Evolutionary conservation across 2,113 vertebrate genomes (phyloP).

Genomic region (Cranoglanis bouderius): DNA sequence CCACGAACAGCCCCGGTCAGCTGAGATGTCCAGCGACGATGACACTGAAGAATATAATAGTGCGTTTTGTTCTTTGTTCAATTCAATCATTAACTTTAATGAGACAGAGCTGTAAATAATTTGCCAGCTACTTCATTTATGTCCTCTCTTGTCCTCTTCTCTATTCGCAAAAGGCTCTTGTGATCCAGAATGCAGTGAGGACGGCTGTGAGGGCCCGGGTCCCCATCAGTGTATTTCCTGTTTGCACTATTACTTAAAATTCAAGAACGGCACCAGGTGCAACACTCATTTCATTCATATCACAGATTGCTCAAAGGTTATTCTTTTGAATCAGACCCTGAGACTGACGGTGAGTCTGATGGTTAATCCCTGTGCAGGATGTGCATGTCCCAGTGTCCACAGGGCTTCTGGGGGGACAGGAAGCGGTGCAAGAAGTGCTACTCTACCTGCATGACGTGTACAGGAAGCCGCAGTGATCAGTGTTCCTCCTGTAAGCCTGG

Average conservation of each 20-base stretch:
- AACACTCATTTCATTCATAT: not conserved
- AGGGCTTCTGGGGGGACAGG: conserved; percentile 87
- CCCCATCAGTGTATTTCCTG: conserved; percentile 91
- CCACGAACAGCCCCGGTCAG: conserved; percentile 78
- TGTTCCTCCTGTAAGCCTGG: conserved; percentile 87
- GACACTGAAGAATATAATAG: conserved; percentile 87
- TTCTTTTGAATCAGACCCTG: not conserved
- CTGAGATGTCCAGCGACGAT: conserved; percentile 71
- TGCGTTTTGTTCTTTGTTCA: conserved; percentile 59
- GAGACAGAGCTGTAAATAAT: not conserved
- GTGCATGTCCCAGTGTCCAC: conserved; percentile 85
- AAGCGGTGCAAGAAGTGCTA: conserved; percentile 91
- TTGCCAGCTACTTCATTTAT: conserved; percentile 28
- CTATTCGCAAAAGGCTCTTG: conserved; percentile 78
- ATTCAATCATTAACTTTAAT: not conserved
- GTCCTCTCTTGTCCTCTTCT: conserved; percentile 35
- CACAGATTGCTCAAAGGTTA: not conserved
- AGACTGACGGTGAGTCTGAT: not conserved
- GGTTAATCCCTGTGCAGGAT: conserved; percentile 68
- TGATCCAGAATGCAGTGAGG: conserved; percentile 88
- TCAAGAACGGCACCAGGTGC: conserved; percentile 93
- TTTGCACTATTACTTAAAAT: conserved; percentile 89
- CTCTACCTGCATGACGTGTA: conserved; percentile 85
- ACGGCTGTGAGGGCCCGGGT: conserved; percentile 90
- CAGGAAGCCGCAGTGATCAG: conserved; percentile 86